Evolutionary conservation across 1,140 invertebrate genomes (phyloP).

Genomic region (Aethina tumida): DNA sequence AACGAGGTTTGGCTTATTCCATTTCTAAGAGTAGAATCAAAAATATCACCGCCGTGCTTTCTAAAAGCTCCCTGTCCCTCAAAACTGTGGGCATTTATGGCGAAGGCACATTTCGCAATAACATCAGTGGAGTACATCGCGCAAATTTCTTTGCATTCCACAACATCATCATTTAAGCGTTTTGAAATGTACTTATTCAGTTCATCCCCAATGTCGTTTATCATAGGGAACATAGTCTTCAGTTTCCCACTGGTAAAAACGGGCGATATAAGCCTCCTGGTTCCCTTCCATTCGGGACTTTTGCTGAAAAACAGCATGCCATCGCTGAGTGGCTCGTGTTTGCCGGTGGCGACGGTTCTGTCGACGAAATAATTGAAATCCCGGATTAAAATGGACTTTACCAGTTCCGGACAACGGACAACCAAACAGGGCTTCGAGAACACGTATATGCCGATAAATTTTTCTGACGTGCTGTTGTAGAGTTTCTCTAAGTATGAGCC

Average conservation of each 20-base stretch:
- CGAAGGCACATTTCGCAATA: conserved; percentile 38
- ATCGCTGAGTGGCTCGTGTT: conserved; percentile 37
- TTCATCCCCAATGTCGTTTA: conserved; percentile 20
- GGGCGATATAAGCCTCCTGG: conserved; percentile 32
- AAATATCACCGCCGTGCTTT: conserved; percentile 13
- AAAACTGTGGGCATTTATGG: conserved; percentile 35
- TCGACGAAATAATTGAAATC: conserved; percentile 44
- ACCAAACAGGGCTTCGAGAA: conserved; percentile 32
- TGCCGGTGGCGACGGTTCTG: conserved; percentile 35
- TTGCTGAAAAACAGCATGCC: conserved; percentile 29
- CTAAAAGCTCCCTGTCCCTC: conserved; percentile 34
- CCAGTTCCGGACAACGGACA: conserved; percentile 35
- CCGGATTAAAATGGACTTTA: conserved; percentile 39
- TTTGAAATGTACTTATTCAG: conserved; percentile 20
- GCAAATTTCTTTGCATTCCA: conserved; percentile 28
- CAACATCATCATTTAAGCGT: conserved; percentile 18
- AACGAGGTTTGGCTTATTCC: not conserved
- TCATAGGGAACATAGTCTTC: conserved; percentile 35
- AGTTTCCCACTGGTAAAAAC: conserved; percentile 36
- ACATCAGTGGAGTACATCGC: conserved; percentile 42
- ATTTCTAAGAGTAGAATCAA: conserved; percentile 10
- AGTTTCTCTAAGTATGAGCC: conserved; percentile 16
- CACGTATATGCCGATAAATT: conserved; percentile 35
- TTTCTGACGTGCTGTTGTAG: conserved; percentile 26
- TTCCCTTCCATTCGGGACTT: conserved; percentile 32